Evolutionary conservation across 2,113 vertebrate species (phyloP).

Genomic region (Damaliscus lunatus): DNA sequence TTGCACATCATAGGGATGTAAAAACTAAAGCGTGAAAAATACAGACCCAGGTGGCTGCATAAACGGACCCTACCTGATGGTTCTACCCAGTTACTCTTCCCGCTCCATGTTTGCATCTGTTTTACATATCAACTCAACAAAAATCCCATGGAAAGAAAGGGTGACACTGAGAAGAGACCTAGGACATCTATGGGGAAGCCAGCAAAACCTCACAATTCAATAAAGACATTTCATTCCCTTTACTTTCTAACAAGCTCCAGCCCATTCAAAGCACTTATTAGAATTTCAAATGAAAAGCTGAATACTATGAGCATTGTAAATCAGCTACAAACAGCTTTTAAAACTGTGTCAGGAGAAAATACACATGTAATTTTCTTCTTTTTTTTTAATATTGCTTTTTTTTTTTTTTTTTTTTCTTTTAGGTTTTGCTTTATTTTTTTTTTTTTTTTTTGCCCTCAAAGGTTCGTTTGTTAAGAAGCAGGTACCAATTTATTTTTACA

Average conservation of each 20-base stretch:
- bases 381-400: constrained; percentile 6
- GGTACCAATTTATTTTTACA: constrained; percentile 60
- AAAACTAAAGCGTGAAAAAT: background rate
- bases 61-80: background rate
- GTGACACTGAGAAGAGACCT: constrained; percentile 59
- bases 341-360: constrained; percentile 76
- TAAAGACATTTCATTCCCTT: constrained; percentile 74
- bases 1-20: background rate
- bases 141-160: constrained; percentile 47
- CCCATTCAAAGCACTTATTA: constrained; percentile 77
- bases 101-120: background rate
- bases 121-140: background rate
- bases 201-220: constrained; percentile 72
- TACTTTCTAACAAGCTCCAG: constrained; percentile 70
- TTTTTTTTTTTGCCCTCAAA: background rate
- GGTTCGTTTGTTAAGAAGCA: constrained; percentile 65
- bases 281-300: constrained; percentile 84
- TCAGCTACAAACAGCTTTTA: constrained; percentile 80
- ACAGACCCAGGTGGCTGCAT: background rate
- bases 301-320: constrained; percentile 79
- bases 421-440: too few relatives aligned
- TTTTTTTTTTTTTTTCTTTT: background rate
- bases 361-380: constrained; percentile 78
- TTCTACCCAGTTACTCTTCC: background rate
- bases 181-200: constrained; percentile 67